These are phyloP conservation scores for Arnoldichthys spilopterus DNA, from an alignment of 2,797 vertebrate species.

Conservation along the genomic window DNA sequence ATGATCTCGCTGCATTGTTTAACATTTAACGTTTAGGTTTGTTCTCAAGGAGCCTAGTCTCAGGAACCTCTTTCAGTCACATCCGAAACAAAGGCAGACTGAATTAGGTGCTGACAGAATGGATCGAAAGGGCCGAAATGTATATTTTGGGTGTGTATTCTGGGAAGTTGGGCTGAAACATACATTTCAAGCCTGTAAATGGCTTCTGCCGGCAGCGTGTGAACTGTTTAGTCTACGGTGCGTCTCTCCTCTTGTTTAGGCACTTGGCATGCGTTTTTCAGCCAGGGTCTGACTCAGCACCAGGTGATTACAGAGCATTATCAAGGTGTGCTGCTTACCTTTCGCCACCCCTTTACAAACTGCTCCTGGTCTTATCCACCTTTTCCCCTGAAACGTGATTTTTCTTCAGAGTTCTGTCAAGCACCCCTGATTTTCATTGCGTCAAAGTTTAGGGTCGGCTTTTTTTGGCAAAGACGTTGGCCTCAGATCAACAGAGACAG, in stretches of 20 bases:
- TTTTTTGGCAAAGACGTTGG: not conserved
- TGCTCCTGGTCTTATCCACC: slow-evolving; percentile 37
- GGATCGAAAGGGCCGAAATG: not conserved
- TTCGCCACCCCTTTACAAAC: slow-evolving; percentile 27
- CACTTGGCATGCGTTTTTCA: slow-evolving; percentile 48
- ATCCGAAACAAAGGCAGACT: slow-evolving; percentile 25
- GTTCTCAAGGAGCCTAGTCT: slow-evolving; percentile 22
- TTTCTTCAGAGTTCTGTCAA: not conserved
- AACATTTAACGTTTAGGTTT: slow-evolving; percentile 33
- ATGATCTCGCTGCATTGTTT: slow-evolving; percentile 23
- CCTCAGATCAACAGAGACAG: not conserved
- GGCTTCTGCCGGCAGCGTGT: slow-evolving; percentile 31
- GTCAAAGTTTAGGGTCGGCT: not conserved
- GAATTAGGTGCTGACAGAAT: slow-evolving; percentile 44
- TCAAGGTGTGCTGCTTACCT: slow-evolving; percentile 47
- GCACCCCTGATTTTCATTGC: no score
- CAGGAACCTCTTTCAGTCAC: slow-evolving; percentile 22
- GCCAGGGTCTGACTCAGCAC: slow-evolving; percentile 56
- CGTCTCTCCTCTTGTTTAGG: slow-evolving; percentile 34
- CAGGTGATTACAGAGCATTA: slow-evolving; percentile 53
- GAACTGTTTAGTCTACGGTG: slow-evolving; percentile 29
- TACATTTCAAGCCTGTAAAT: slow-evolving; percentile 26
- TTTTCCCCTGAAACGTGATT: slow-evolving; percentile 8
- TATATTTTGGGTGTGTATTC: slow-evolving; percentile 18
- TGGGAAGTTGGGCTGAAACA: slow-evolving; percentile 1